Evolutionary conservation across 64 coral and sea anemone species (phyloP).

Genomic region (Orbicella faveolata): DNA sequence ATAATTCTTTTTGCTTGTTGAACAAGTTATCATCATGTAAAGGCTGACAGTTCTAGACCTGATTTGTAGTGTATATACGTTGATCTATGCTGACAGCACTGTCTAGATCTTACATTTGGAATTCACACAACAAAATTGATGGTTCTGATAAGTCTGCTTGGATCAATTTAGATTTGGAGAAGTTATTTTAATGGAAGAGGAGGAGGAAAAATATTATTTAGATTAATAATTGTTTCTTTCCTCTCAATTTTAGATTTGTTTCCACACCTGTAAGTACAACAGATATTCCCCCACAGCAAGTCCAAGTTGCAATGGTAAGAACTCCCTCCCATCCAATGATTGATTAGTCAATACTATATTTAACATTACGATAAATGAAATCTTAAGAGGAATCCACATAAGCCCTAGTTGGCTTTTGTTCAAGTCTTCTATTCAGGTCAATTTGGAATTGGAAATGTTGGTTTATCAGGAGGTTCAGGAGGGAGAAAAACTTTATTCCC

Average conservation of each 20-base stretch:
- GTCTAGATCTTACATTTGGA: too few relatives aligned
- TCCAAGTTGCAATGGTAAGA: conserved; percentile 1
- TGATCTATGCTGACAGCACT: too few relatives aligned
- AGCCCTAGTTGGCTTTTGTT: not conserved
- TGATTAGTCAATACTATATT: not conserved
- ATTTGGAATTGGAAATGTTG: too few relatives aligned
- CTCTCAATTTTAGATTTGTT: conserved; percentile 10
- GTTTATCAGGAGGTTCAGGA: too few relatives aligned
- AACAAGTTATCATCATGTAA: not conserved
- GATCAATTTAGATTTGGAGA: too few relatives aligned
- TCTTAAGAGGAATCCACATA: not conserved
- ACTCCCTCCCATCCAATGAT: not conserved
- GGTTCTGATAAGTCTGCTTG: too few relatives aligned
- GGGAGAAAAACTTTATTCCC: too few relatives aligned
- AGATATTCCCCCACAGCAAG: conserved; percentile 10
- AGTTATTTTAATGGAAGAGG: too few relatives aligned
- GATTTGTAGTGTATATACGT: too few relatives aligned
- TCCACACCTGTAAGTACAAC: conserved; percentile 14
- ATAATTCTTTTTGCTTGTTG: too few relatives aligned
- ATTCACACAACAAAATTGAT: too few relatives aligned
- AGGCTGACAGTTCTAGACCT: not conserved
- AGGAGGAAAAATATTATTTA: not conserved
- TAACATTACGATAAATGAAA: not conserved
- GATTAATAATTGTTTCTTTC: not conserved
- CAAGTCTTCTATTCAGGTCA: too few relatives aligned